Conservation (phyloP, 2,888 invertebrate species). For the Phania funesta region DNA sequence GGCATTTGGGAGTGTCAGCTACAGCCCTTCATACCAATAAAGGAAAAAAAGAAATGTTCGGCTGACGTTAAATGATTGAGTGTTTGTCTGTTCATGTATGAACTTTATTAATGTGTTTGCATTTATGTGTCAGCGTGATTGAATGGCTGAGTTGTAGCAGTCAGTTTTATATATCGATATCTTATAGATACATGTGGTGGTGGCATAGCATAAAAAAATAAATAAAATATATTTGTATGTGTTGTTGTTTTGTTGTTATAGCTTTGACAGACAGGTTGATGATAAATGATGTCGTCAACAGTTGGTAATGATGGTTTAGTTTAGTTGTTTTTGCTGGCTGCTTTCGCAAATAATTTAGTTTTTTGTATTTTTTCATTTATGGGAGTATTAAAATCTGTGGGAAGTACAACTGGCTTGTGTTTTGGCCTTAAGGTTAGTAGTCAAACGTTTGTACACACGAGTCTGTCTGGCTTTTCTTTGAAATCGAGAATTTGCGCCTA, state of each 20-base stretch:
- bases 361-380: not conserved
- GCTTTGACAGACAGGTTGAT: constrained; percentile 77
- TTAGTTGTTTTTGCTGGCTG: constrained; percentile 21
- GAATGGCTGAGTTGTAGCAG: constrained; percentile 71
- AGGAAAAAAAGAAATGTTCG: constrained; percentile 15
- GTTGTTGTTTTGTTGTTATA: constrained; percentile 44
- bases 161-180: constrained; percentile 64
- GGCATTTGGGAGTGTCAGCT: constrained; percentile 67
- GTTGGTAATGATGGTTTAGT: constrained; percentile 66
- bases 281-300: constrained; percentile 79
- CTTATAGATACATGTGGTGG: constrained; percentile 47
- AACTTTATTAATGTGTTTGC: constrained; percentile 33
- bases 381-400: not conserved
- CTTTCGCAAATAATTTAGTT: not conserved
- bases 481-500: not conserved
- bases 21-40: constrained; percentile 61
- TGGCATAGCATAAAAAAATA: constrained; percentile 8
- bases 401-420: not conserved
- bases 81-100: constrained; percentile 28
- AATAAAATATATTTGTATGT: constrained; percentile 1
- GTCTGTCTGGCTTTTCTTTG: not conserved
- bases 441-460: not conserved
- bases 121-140: constrained; percentile 62
- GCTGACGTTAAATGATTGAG: constrained; percentile 63
- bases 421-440: constrained; percentile 10